Percentiles rank a stretch among this genome's conserved stretches.
phyloP scores from a whole-genome alignment of 2,888 invertebrate genomes.

The Aphidoletes aphidimyza region DNA sequence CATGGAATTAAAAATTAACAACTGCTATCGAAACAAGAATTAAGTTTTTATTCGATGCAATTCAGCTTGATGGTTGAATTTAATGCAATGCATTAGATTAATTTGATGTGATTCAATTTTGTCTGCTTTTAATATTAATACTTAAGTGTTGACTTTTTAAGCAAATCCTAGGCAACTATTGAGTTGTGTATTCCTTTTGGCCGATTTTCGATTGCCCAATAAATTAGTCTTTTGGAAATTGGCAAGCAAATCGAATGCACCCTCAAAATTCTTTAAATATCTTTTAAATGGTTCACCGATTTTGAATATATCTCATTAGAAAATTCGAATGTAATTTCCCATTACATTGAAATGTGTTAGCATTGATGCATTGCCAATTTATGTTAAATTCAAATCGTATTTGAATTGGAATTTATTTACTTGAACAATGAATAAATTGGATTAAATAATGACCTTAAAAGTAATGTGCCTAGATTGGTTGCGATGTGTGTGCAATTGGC shows the following conservation, averaged over 20 bases:
- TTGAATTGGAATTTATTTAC: conserved; percentile 22
- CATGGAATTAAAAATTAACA: not conserved
- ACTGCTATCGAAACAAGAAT: not conserved
- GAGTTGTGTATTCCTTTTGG: too few relatives aligned
- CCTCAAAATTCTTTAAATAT: too few relatives aligned
- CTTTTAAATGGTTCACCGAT: not conserved
- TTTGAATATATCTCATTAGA: not conserved
- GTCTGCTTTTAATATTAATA: not conserved
- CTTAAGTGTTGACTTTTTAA: not conserved
- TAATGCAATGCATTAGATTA: conserved; percentile 10
- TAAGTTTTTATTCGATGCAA: not conserved
- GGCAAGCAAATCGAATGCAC: too few relatives aligned
- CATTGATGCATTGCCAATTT: not conserved
- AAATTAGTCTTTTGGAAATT: too few relatives aligned
- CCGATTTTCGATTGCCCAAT: too few relatives aligned
- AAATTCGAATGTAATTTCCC: not conserved
- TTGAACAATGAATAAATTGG: not conserved
- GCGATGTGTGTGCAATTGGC: too few relatives aligned
- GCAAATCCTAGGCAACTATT: too few relatives aligned
- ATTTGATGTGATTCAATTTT: not conserved
- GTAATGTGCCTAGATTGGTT: not conserved
- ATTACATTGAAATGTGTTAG: not conserved
- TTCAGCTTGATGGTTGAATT: not conserved
- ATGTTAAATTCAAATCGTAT: too few relatives aligned
- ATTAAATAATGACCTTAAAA: not conserved